Base-by-base conservation (phyloP, 1,140 invertebrate genomes). In the Scaptomyza pallida region DNA sequence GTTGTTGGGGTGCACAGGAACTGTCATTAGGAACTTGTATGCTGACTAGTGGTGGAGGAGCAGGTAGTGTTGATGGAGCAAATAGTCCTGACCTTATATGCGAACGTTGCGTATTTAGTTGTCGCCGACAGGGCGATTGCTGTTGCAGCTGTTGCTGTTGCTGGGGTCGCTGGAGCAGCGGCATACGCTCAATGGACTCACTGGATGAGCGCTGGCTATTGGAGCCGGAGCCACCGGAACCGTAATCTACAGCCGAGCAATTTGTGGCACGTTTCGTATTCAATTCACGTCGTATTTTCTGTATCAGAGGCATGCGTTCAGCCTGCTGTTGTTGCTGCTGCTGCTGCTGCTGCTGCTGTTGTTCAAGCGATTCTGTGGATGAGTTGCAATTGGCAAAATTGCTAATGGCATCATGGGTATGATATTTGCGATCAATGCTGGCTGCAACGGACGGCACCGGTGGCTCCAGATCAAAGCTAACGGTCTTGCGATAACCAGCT, bases 1-100 rank as follows among this genome's bases (percentile, higher is more conserved):
- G 23, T 26, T 30, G 26, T 30, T 71, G 81, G 67, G 64, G 81
- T 68, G 85, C 82, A 75, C 73, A 90, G 88, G 88, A 90, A 90
- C 88, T 90, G 89, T 90, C 88, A 89, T 64, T 90, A 90, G 88
- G 88, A 90, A 90, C 88, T 85, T 90, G 78, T 43, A 89, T 89
- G 78, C 43, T 82, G 70, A 83, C 51, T 62, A 71, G 50, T 33
- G 67, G 65, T 30, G 56, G 21, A 35, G 47, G 47, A 1, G 62
- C 5, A 35, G 50, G 12, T 57, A 5, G 23, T 26, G 23, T 26
- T 26, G 23, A 26, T 26, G 54, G 16, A 16, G n/a, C 12, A 52
- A 15, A 26, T n/a, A 33, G 54, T 48, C 60, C 81, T 77, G 88
- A 89, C 88, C 88, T 89, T 80, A 80, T 90, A 60, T 75, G 78